phyloP scores from a whole-genome alignment of 2,797 vertebrate species.

The Epinephelus coioides region DNA sequence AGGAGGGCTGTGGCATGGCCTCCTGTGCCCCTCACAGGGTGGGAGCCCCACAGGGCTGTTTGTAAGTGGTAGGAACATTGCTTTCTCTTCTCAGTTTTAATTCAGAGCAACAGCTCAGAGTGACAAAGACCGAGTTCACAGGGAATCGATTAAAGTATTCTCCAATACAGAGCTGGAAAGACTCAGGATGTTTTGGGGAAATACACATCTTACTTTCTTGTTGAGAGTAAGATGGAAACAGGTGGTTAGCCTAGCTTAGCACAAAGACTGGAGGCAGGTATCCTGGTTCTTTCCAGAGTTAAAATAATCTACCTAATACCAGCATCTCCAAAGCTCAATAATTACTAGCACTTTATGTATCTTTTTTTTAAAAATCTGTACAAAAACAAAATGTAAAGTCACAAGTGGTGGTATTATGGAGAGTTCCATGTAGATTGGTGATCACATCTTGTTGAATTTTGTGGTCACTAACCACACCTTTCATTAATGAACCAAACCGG shows the following conservation, averaged over 20 bases:
- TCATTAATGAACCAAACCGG: too few relatives aligned
- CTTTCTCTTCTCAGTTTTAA: conserved; percentile 73
- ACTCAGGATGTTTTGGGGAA: conserved; percentile 10
- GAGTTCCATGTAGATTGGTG: background rate
- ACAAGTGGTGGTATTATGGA: background rate
- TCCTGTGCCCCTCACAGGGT: conserved; percentile 53
- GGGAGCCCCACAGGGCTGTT: conserved; percentile 75
- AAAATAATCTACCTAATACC: background rate
- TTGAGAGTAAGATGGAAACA: background rate
- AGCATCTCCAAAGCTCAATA: background rate
- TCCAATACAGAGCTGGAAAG: conserved; percentile 48
- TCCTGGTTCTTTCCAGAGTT: background rate
- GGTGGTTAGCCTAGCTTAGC: background rate
- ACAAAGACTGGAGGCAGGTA: background rate
- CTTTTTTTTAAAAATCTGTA: background rate
- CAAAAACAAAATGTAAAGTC: conserved; percentile 1
- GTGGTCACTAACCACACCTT: too few relatives aligned
- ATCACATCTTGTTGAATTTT: too few relatives aligned
- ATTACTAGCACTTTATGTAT: background rate
- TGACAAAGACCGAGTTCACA: conserved; percentile 66
- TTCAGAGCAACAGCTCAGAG: conserved; percentile 62
- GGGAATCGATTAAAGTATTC: conserved; percentile 69
- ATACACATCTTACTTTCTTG: background rate
- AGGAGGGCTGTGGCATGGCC: conserved; percentile 75
- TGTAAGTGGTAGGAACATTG: conserved; percentile 63